phyloP scores from a whole-genome alignment of 2,113 vertebrate species.

The Urocolius indicus region DNA sequence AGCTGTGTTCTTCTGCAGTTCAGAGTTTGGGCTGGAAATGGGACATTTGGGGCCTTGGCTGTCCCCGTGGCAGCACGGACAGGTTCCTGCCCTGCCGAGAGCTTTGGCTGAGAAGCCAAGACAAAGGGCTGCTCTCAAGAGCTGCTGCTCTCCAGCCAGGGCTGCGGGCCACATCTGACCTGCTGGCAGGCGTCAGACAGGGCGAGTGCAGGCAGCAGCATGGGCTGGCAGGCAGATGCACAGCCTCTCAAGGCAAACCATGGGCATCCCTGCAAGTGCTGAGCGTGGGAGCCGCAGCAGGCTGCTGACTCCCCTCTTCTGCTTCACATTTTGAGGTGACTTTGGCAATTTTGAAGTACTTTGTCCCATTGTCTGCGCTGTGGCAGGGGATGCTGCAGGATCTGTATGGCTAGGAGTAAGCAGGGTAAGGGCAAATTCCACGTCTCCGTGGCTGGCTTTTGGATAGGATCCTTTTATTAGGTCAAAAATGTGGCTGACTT shows the following conservation, averaged over 20 bases:
- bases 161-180: background rate
- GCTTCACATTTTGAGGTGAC: fast-evolving
- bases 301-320: too few relatives aligned
- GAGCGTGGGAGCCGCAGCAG: background rate
- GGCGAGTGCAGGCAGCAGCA: fast-evolving
- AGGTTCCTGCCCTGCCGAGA: too few relatives aligned
- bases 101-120: too few relatives aligned
- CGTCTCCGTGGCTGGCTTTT: background rate
- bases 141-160: too few relatives aligned
- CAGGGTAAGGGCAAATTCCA: background rate
- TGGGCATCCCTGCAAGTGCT: fast-evolving
- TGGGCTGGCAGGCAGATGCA: background rate
- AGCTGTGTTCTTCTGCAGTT: background rate
- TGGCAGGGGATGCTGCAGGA: background rate
- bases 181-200: too few relatives aligned
- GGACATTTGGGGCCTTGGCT: background rate
- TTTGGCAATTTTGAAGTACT: background rate
- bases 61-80: fast-evolving
- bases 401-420: fast-evolving
- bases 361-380: background rate
- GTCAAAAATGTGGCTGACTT: background rate
- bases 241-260: fast-evolving
- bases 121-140: too few relatives aligned
- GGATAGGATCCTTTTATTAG: background rate
- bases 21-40: background rate